Percentiles rank a stretch among this genome's conserved stretches.
phyloP scores from a whole-genome alignment of 2,888 invertebrate species.

The Trachelus iudaicus region DNA sequence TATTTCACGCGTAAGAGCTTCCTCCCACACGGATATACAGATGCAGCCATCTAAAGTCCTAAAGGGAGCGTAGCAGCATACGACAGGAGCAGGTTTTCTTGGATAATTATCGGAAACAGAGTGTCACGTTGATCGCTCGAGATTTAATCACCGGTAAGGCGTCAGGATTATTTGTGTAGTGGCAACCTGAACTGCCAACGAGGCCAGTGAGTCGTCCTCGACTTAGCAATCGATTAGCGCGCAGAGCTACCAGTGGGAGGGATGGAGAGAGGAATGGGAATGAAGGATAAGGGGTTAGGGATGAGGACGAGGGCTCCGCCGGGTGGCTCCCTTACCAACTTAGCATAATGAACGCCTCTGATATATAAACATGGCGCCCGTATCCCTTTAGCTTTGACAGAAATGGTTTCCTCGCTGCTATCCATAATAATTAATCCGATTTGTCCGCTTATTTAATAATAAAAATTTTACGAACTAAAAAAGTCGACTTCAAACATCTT shows the following conservation, averaged over 20 bases:
- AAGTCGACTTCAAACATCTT: background rate
- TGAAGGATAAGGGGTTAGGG: background rate
- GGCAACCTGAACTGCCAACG: conserved; percentile 3
- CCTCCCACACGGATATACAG: background rate
- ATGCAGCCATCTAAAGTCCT: background rate
- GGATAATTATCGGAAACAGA: background rate
- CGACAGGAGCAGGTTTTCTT: background rate
- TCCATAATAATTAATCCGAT: background rate
- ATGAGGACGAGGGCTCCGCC: background rate
- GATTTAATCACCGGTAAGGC: conserved; percentile 30
- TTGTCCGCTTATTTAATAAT: background rate
- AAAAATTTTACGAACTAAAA: background rate
- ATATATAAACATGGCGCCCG: conserved; percentile 35
- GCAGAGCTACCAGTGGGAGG: conserved; percentile 6
- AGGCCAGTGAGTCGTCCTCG: conserved; percentile 20
- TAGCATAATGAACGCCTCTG: conserved; percentile 37
- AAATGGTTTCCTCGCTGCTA: conserved; percentile 1
- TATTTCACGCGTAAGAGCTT: background rate
- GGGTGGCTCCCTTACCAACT: conserved; percentile 25
- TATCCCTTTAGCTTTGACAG: conserved; percentile 12
- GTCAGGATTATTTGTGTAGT: conserved; percentile 3
- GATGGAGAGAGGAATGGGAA: background rate
- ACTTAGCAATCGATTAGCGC: conserved; percentile 40
- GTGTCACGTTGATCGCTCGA: conserved; percentile 26
- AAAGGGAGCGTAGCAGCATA: background rate